phyloP scores from a whole-genome alignment of 2,888 invertebrate species.

The Smittia sp. region DNA sequence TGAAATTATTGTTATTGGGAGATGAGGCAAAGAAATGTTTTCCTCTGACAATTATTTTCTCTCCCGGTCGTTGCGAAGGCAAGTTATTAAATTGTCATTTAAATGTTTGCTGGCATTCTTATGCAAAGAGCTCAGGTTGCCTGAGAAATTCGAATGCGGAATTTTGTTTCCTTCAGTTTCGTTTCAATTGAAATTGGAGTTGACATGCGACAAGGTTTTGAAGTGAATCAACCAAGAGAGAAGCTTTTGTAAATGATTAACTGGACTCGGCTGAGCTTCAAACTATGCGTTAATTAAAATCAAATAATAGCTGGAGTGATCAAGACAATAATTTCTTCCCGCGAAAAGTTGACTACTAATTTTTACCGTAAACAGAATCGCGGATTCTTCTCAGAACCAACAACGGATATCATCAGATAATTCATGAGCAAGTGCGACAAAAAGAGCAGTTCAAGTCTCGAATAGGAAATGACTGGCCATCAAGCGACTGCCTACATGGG shows the following conservation, averaged over 20 bases:
- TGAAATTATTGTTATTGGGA: not conserved
- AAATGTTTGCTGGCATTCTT: not conserved
- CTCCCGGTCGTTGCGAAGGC: not conserved
- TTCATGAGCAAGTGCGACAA: not conserved
- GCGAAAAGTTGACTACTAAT: not conserved
- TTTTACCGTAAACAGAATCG: not conserved
- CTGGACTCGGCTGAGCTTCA: no score
- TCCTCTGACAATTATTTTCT: constrained; percentile 17
- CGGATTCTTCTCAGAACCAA: not conserved
- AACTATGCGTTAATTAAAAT: no score
- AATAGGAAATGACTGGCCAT: constrained; percentile 2
- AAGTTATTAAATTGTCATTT: constrained; percentile 15
- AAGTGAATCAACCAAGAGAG: no score
- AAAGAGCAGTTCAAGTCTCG: not conserved
- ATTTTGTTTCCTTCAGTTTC: no score
- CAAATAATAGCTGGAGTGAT: no score
- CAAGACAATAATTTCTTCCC: no score
- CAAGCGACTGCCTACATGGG: not conserved
- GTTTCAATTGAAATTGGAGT: no score
- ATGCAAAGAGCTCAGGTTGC: no score
- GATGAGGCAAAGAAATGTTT: not conserved
- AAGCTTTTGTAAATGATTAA: no score
- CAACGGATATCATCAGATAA: not conserved
- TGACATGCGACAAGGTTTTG: no score
- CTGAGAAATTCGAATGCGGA: no score